phyloP scores from a whole-genome alignment of 2,113 vertebrate genomes.

The Prionailurus viverrinus region DNA sequence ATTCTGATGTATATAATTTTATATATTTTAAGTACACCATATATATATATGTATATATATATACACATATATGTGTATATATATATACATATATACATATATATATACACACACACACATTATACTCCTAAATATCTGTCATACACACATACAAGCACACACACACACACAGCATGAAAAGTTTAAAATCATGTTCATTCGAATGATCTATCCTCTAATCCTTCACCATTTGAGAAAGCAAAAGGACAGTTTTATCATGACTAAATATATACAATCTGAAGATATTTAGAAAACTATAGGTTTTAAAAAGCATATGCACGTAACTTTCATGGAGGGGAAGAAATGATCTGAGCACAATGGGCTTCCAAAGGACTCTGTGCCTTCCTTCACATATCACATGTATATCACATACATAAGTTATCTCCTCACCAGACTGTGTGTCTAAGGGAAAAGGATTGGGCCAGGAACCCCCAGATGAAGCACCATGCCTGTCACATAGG shows the following conservation, averaged over 20 bases:
- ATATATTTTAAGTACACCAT: not conserved
- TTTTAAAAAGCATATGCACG: not conserved
- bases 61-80: too few relatives aligned
- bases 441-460: not conserved
- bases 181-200: not conserved
- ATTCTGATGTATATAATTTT: not conserved
- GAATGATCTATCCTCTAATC: conserved; percentile 6
- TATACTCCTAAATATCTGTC: not conserved
- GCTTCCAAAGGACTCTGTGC: not conserved
- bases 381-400: not conserved
- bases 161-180: not conserved
- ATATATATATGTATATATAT: not conserved
- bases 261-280: not conserved
- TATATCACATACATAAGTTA: not conserved
- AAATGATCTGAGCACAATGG: not conserved
- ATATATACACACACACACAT: too few relatives aligned
- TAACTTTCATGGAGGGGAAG: not conserved
- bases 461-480: not conserved
- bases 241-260: not conserved
- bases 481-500: not conserved
- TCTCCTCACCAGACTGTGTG: not conserved
- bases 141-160: not conserved
- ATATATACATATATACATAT: too few relatives aligned
- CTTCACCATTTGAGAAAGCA: not conserved
- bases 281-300: conserved; percentile 31